Conservation (phyloP, 2,888 invertebrate genomes). For the Sisyra terminalis region DNA sequence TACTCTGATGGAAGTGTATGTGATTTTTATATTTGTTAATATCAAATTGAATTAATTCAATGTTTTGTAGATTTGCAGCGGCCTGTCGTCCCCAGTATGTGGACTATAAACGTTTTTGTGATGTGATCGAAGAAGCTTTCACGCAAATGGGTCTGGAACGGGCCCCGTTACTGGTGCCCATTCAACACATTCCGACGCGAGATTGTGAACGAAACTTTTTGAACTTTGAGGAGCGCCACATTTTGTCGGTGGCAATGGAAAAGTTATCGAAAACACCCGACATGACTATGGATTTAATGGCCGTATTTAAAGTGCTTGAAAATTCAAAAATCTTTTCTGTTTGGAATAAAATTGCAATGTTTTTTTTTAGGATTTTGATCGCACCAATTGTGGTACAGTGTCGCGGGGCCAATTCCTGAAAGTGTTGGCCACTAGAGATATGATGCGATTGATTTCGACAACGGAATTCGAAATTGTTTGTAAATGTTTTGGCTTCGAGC, state of each 20-base stretch:
- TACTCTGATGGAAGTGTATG: constrained; percentile 55
- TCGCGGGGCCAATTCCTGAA: constrained; percentile 44
- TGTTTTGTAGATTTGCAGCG: constrained; percentile 38
- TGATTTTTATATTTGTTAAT: constrained; percentile 12
- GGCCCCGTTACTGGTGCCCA: constrained; percentile 47
- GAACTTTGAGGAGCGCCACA: constrained; percentile 53
- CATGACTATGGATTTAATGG: constrained; percentile 47
- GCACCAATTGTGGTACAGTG: constrained; percentile 46
- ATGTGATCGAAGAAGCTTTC: constrained; percentile 51
- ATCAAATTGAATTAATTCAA: not conserved
- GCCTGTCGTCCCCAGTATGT: constrained; percentile 39
- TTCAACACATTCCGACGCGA: constrained; percentile 49
- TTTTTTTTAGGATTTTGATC: constrained; percentile 44
- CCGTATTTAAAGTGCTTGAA: constrained; percentile 40
- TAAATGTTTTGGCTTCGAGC: constrained; percentile 55
- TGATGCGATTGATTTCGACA: constrained; percentile 44
- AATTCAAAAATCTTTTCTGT: too few relatives aligned
- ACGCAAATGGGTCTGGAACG: constrained; percentile 46
- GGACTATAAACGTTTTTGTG: constrained; percentile 51
- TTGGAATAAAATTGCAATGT: constrained; percentile 1
- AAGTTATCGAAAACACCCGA: constrained; percentile 49
- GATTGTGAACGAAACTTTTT: constrained; percentile 48
- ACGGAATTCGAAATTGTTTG: constrained; percentile 51
- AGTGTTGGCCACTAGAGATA: constrained; percentile 42
- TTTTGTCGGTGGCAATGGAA: constrained; percentile 45